Percentiles rank a stretch among this genome's conserved stretches.
phyloP scores from a whole-genome alignment of 2,113 vertebrate species.

The Lycaon pictus region DNA sequence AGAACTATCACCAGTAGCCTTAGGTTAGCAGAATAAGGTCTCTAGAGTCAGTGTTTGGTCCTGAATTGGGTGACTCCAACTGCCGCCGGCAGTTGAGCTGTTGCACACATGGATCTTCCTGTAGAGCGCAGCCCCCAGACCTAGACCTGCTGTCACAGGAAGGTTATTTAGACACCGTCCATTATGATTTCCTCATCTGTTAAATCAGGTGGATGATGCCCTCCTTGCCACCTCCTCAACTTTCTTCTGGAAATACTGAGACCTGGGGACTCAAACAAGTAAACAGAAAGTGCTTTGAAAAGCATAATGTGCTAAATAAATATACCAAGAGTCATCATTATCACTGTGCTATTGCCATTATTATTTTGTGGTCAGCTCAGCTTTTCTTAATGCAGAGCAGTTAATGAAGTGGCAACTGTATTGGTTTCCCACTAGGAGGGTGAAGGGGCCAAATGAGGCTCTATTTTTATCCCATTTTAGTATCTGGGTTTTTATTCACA shows the following conservation, averaged over 20 bases:
- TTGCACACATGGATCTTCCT: neutral
- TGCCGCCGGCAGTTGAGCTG: neutral
- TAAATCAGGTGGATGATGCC: neutral
- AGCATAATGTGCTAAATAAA: neutral
- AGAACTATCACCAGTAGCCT: neutral
- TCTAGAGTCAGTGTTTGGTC: neutral
- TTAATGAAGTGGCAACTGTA: conserved; percentile 44
- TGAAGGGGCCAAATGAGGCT: conserved; percentile 7
- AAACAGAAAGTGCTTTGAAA: conserved; percentile 10
- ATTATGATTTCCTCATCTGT: neutral
- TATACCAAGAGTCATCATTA: neutral
- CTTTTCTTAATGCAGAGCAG: conserved; percentile 49
- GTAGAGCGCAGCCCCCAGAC: neutral
- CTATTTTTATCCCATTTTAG: conserved; percentile 43
- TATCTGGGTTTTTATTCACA: neutral
- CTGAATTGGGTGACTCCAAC: neutral
- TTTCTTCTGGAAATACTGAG: neutral
- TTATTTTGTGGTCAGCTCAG: conserved; percentile 35
- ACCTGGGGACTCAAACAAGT: neutral
- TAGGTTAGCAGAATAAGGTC: neutral
- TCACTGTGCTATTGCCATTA: conserved; percentile 23
- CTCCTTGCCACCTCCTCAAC: neutral
- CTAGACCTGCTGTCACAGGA: neutral
- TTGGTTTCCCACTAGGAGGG: neutral
- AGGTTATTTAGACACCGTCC: neutral